Evolutionary conservation across 1,140 invertebrate species (phyloP).

Genomic region (Cydia strobilella): DNA sequence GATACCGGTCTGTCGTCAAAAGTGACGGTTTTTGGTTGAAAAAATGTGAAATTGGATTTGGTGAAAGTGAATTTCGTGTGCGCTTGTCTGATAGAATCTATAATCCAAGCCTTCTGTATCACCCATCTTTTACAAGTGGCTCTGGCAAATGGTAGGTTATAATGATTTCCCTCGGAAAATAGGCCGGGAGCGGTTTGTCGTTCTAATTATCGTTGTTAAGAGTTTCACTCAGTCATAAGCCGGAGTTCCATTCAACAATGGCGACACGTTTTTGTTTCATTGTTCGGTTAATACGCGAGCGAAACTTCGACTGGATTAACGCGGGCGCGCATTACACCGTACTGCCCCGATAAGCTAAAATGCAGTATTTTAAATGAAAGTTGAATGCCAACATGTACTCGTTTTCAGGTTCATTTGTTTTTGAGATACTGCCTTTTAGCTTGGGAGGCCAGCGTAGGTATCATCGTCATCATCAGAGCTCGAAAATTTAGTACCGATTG

Average conservation of each 20-base stretch:
- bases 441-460: no score
- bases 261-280: constrained; percentile 49
- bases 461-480: no score
- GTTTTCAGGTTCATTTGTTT: no score
- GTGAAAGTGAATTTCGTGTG: not conserved
- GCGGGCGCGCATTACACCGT: constrained; percentile 36
- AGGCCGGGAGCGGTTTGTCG: constrained; percentile 37
- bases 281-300: constrained; percentile 45
- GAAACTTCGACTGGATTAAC: constrained; percentile 45
- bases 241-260: constrained; percentile 45
- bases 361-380: no score
- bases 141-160: constrained; percentile 38
- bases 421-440: no score
- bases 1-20: no score
- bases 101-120: constrained; percentile 16
- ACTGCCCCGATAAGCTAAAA: no score
- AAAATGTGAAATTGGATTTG: no score
- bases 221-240: constrained; percentile 42
- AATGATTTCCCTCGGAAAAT: constrained; percentile 49
- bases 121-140: not conserved
- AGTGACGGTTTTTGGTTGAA: no score
- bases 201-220: constrained; percentile 49
- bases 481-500: no score
- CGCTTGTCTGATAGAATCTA: no score
- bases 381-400: no score